These are phyloP conservation scores for Tiliacea citrago DNA, from an alignment of 2,888 invertebrate genomes.

Conservation along the genomic window DNA sequence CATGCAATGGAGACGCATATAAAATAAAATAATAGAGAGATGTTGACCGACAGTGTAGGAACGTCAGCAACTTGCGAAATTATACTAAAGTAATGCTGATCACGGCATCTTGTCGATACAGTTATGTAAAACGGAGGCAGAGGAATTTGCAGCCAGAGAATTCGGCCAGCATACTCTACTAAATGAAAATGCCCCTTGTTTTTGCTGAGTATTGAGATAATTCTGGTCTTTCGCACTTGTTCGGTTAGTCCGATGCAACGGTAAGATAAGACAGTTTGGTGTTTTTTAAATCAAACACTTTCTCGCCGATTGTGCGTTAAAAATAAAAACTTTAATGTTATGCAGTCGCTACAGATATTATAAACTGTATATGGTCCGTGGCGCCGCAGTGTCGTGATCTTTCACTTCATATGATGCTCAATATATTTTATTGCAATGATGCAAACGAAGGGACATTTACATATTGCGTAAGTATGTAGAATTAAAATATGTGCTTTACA, in stretches of 20 bases:
- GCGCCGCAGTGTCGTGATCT: conserved; percentile 46
- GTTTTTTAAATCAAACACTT: conserved; percentile 54
- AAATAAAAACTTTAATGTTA: conserved; percentile 50
- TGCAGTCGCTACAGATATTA: conserved; percentile 32
- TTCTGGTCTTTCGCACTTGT: neutral
- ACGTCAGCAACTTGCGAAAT: conserved; percentile 23
- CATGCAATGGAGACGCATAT: conserved; percentile 38
- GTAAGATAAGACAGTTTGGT: conserved; percentile 33
- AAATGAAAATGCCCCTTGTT: conserved; percentile 17
- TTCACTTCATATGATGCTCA: conserved; percentile 47
- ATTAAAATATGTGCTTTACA: neutral
- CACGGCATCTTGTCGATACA: conserved; percentile 56
- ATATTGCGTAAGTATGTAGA: neutral
- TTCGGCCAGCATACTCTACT: conserved; percentile 52
- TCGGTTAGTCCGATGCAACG: conserved; percentile 30
- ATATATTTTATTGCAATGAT: conserved; percentile 30
- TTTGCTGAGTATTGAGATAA: neutral
- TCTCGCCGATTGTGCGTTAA: conserved; percentile 53
- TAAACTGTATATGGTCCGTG: conserved; percentile 18
- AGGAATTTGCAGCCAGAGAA: conserved; percentile 53
- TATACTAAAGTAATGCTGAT: conserved; percentile 48
- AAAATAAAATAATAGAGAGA: conserved; percentile 26
- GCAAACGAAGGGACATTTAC: conserved; percentile 25
- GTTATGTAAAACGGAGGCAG: conserved; percentile 59
- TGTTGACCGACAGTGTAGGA: conserved; percentile 24